Percentiles rank a stretch among this genome's conserved stretches.
These are phyloP conservation scores for Orchestia grillus DNA, from an alignment of 1,140 invertebrate species.

Conservation along the genomic window DNA sequence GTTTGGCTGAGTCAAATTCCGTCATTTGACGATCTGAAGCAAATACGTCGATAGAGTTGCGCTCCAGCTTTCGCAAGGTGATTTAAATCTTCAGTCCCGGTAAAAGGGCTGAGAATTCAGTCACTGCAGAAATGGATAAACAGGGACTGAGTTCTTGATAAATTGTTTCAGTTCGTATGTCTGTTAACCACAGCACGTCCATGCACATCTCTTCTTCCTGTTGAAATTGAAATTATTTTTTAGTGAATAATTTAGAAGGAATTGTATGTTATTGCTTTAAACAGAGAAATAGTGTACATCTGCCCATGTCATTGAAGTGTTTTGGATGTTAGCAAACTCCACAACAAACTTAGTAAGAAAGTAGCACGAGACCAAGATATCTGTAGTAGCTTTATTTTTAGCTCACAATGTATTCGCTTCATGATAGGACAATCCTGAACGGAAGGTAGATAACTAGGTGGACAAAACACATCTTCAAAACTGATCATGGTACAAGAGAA, in stretches of 20 bases:
- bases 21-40: not conserved
- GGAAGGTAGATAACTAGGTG: not conserved
- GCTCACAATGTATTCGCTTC: not conserved
- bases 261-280: no score
- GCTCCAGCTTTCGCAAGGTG: not conserved
- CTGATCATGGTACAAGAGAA: not conserved
- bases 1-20: not conserved
- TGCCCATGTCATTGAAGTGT: no score
- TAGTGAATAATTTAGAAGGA: no score
- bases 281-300: no score
- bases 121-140: not conserved
- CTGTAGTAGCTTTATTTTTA: not conserved
- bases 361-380: not conserved
- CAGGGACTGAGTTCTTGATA: no score
- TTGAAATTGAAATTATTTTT: not conserved
- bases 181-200: not conserved
- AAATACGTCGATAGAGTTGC: not conserved
- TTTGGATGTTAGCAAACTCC: no score
- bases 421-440: not conserved
- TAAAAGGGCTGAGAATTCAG: not conserved
- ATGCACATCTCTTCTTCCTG: not conserved
- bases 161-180: not conserved
- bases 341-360: no score
- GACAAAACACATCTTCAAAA: not conserved
- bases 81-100: not conserved